Evolutionary conservation across 2,113 vertebrate species (phyloP).

Genomic region (Tenrec ecaudatus): DNA sequence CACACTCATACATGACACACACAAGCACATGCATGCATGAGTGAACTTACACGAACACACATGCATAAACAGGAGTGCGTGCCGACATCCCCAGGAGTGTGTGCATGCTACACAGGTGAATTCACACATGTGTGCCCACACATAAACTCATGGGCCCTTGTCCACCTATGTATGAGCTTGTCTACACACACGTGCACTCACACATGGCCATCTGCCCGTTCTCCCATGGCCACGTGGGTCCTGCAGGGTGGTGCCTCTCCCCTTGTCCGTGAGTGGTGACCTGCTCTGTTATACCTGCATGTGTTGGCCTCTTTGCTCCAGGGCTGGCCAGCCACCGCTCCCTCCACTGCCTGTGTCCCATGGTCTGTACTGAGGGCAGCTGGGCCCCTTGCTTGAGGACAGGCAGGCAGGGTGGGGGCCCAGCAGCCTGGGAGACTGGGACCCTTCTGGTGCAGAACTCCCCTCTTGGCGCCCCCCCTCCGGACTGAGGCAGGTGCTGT

Average conservation of each 20-base stretch:
- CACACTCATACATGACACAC: neutral
- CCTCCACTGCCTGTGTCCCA: neutral
- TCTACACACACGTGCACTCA: too few species aligned
- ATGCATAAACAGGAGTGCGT: too few species aligned
- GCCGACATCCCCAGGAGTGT: too few species aligned
- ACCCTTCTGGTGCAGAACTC: rapidly evolving
- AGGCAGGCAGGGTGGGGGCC: neutral
- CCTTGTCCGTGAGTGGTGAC: too few species aligned
- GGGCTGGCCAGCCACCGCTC: too few species aligned
- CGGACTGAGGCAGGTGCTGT: rapidly evolving
- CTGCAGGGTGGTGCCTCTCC: rapidly evolving
- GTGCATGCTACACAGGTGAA: too few species aligned
- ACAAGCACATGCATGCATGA: neutral
- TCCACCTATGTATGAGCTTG: too few species aligned
- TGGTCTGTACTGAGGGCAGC: too few species aligned
- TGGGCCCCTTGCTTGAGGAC: too few species aligned
- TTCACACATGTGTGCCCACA: neutral
- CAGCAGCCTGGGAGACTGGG: neutral
- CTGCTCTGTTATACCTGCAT: too few species aligned
- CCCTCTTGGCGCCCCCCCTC: neutral
- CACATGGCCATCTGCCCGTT: rapidly evolving
- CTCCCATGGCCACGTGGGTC: rapidly evolving
- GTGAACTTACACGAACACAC: too few species aligned
- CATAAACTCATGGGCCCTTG: neutral
- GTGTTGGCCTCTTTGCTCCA: rapidly evolving